Percentiles rank a stretch among this genome's conserved stretches.
These are phyloP conservation scores for Platycheirus albimanus DNA, from an alignment of 2,888 invertebrate species.

Conservation along the genomic window DNA sequence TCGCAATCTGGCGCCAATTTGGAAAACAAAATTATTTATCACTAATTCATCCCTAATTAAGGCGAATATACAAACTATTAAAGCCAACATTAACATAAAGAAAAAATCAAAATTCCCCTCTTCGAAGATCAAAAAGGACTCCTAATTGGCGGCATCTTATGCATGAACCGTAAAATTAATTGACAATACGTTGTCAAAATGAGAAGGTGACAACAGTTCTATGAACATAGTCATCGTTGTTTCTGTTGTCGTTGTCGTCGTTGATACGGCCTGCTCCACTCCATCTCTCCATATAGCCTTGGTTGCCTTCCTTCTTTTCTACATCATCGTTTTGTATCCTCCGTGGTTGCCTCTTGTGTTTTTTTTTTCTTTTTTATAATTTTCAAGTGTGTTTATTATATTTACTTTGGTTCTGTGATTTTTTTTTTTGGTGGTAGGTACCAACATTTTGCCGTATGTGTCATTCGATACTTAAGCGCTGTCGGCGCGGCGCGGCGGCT, in stretches of 20 bases:
- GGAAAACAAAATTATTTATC: conserved; percentile 61
- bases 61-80: conserved; percentile 26
- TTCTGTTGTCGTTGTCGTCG: conserved; percentile 55
- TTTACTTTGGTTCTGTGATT: conserved; percentile 50
- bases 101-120: conserved; percentile 26
- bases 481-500: conserved; percentile 67
- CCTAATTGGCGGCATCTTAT: conserved; percentile 71
- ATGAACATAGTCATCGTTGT: conserved; percentile 70
- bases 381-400: conserved; percentile 63
- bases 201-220: conserved; percentile 74
- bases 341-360: conserved; percentile 44
- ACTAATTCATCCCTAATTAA: conserved; percentile 69
- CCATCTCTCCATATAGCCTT: background rate
- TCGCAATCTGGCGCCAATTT: conserved; percentile 66
- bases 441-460: conserved; percentile 54
- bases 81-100: conserved; percentile 13
- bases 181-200: conserved; percentile 73
- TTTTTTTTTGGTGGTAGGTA: conserved; percentile 30
- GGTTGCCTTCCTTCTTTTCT: conserved; percentile 1
- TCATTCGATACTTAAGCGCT: conserved; percentile 71
- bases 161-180: conserved; percentile 70
- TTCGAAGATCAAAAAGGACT: conserved; percentile 56
- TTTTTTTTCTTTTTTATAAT: conserved; percentile 28
- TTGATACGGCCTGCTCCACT: conserved; percentile 7
- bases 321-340: conserved; percentile 57